Evolutionary conservation across 2,888 invertebrate species (phyloP).

Genomic region (Macrosoma leucophasiata): DNA sequence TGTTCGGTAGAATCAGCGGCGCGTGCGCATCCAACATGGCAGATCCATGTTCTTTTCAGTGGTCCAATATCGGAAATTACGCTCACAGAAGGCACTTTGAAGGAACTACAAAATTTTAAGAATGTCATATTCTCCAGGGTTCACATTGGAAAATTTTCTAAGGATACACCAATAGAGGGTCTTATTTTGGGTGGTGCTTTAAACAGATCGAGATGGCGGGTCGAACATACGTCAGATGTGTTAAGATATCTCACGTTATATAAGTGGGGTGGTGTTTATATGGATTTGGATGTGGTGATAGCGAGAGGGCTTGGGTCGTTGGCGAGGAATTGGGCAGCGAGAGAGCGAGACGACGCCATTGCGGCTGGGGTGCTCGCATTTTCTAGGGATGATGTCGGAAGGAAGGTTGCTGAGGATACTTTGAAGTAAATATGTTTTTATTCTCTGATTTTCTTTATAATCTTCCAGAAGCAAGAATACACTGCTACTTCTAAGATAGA

Average conservation of each 20-base stretch:
- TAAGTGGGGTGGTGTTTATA: slow-evolving; percentile 85
- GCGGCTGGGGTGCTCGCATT: slow-evolving; percentile 82
- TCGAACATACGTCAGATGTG: slow-evolving; percentile 79
- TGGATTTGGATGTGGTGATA: slow-evolving; percentile 85
- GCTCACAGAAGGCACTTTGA: slow-evolving; percentile 33
- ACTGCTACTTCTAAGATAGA: no score
- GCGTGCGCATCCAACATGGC: slow-evolving; percentile 71
- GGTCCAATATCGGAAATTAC: slow-evolving; percentile 43
- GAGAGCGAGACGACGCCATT: slow-evolving; percentile 74
- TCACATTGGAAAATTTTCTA: slow-evolving; percentile 65
- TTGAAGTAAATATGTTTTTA: slow-evolving; percentile 28
- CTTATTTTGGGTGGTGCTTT: slow-evolving; percentile 67
- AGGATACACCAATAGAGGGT: slow-evolving; percentile 73
- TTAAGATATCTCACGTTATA: slow-evolving; percentile 80
- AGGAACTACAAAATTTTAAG: slow-evolving; percentile 48
- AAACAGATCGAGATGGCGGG: slow-evolving; percentile 70
- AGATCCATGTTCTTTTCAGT: slow-evolving; percentile 73
- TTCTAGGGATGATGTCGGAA: slow-evolving; percentile 36
- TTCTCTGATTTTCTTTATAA: no score
- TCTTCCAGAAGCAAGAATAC: no score
- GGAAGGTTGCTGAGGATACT: slow-evolving; percentile 30
- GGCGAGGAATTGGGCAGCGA: slow-evolving; percentile 77
- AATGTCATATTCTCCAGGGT: slow-evolving; percentile 72
- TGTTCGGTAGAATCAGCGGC: slow-evolving; percentile 83
- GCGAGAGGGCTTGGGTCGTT: slow-evolving; percentile 74